These are phyloP conservation scores for Pemphigus obesinymphae DNA, from an alignment of 1,140 invertebrate genomes.

Conservation along the genomic window DNA sequence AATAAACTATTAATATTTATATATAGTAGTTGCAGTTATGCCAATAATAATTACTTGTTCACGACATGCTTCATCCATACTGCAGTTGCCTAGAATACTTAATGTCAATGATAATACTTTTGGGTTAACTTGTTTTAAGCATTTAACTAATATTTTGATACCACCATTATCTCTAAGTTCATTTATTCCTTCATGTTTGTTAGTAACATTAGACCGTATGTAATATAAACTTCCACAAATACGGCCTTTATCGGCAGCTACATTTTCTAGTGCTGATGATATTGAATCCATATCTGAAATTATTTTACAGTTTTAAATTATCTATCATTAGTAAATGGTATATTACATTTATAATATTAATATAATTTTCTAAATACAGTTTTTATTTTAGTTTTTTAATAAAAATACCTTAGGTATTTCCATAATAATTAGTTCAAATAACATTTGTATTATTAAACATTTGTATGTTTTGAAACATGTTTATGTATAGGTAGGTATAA, in stretches of 20 bases:
- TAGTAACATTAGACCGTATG: constrained; percentile 44
- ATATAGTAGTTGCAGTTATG: not conserved
- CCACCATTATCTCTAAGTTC: constrained; percentile 42
- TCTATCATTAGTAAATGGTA: too few species aligned
- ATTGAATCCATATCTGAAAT: constrained; percentile 30
- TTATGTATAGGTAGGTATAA: too few species aligned
- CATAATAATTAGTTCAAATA: too few species aligned
- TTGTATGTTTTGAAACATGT: too few species aligned
- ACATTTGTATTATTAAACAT: too few species aligned
- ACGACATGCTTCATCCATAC: constrained; percentile 44
- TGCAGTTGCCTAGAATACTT: constrained; percentile 47
- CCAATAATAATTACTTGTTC: constrained; percentile 43
- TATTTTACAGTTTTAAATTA: too few species aligned
- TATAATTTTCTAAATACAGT: too few species aligned
- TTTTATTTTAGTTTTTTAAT: too few species aligned
- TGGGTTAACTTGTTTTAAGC: constrained; percentile 45
- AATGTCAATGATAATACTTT: constrained; percentile 46
- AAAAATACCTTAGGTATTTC: too few species aligned
- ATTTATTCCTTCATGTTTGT: constrained; percentile 42
- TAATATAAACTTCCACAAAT: constrained; percentile 40
- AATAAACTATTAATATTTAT: not conserved
- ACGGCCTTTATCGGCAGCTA: constrained; percentile 15
- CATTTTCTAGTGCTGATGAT: not conserved
- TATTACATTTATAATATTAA: too few species aligned
- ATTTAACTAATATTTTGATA: constrained; percentile 44